Evolutionary conservation across 2,888 invertebrate species (phyloP).

Genomic region (Cephalotes varians): DNA sequence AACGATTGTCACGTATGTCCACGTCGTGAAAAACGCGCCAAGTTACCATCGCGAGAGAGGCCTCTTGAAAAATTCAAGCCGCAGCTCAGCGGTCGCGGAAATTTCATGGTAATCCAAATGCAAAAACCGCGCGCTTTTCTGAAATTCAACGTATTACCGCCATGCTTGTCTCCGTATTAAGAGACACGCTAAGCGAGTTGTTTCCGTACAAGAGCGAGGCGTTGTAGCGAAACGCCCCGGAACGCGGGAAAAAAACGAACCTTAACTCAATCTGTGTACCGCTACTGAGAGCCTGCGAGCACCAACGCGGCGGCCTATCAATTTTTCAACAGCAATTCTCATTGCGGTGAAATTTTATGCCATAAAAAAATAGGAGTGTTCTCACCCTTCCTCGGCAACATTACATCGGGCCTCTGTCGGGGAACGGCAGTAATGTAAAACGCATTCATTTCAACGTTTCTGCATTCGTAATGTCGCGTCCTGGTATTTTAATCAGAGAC

Average conservation of each 20-base stretch:
- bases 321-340: constrained; percentile 81
- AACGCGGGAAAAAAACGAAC: constrained; percentile 63
- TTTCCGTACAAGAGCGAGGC: constrained; percentile 71
- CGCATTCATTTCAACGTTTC: constrained; percentile 76
- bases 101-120: constrained; percentile 57
- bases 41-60: constrained; percentile 43
- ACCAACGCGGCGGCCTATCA: constrained; percentile 71
- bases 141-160: constrained; percentile 65
- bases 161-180: constrained; percentile 67
- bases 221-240: constrained; percentile 67
- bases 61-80: constrained; percentile 49
- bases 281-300: constrained; percentile 59
- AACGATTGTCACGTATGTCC: constrained; percentile 46
- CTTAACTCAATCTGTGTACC: constrained; percentile 75
- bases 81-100: constrained; percentile 31
- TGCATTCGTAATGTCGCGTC: constrained; percentile 75
- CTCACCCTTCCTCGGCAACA: constrained; percentile 58
- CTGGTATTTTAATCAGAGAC: constrained; percentile 75
- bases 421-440: constrained; percentile 74
- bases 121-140: constrained; percentile 67
- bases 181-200: constrained; percentile 74
- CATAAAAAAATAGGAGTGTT: constrained; percentile 76
- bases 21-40: constrained; percentile 48
- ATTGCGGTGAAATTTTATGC: constrained; percentile 77
- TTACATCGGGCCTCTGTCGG: constrained; percentile 68